Evolutionary conservation across 2,888 invertebrate genomes (phyloP), one percentile per base, ranked within the genome.

Genomic region (Lacanobia wlatinum): DNA sequence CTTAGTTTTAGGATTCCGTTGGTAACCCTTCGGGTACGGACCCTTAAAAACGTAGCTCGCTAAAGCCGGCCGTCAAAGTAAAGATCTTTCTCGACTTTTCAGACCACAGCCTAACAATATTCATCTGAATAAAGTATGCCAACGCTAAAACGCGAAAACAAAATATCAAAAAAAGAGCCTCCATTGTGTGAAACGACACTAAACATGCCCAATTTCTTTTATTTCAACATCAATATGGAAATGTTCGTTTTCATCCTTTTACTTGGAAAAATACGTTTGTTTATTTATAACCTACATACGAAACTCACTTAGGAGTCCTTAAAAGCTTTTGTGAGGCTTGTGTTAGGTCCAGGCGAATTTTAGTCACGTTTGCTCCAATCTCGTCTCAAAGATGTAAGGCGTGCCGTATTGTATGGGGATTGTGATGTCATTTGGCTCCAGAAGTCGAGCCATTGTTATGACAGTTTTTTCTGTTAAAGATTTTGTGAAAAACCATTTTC

Each of bases 321-420:
- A 61, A 28, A 70, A 61, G 68, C 74, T 79, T 71, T 81, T 50
- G 68, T 64, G 62, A 23, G 61, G 61, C 66, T n/a, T 28, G 59
- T 70, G 53, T 68, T 63, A 80, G 79, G 70, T 67, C 73, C 67
- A 62, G 60, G 50, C 69, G 70, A 77, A 84, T 80, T 84, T 77
- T 38, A 76, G 84, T 82, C 84, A 80, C 80, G 82, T 84, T 62
- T 70, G 55, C 63, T 55, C 23, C 38, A 73, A 76, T 70, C 74
- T 82, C 65, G 59, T 63, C 74, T 70, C 69, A 74, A 74, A 76
- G 65, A 81, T 70, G 68, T 61, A 52, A 72, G 43, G 66, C 74
- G 63, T 70, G 52, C 28, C 16, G 62, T 53, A 76, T 73, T 81
- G 79, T 80, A 46, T 56, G 5, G 14, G 63, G 65, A 67, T 70